phyloP scores from a whole-genome alignment of 2,888 invertebrate genomes.

The Kuschelorhynchus macadamiae region DNA sequence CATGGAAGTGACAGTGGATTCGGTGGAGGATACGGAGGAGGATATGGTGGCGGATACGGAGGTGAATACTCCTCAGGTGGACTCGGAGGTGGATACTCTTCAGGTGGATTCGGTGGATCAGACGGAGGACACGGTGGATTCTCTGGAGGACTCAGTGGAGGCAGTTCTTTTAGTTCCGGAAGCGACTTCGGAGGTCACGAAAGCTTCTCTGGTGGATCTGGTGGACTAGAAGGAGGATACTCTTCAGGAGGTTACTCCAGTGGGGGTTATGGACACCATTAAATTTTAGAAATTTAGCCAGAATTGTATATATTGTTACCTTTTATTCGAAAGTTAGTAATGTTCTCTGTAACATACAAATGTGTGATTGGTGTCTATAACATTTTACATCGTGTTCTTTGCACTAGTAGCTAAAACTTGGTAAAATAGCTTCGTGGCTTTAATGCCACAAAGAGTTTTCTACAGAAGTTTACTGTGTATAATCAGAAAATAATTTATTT shows the following conservation, averaged over 20 bases:
- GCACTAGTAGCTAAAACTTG: slow-evolving; percentile 34
- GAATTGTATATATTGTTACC: background rate
- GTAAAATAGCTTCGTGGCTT: slow-evolving; percentile 36
- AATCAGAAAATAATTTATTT: slow-evolving; percentile 14
- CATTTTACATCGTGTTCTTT: background rate
- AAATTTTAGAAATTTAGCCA: slow-evolving; percentile 13
- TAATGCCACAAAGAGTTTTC: slow-evolving; percentile 32
- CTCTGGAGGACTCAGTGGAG: slow-evolving; percentile 38
- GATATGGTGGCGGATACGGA: slow-evolving; percentile 28
- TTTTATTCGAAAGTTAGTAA: too few relatives aligned
- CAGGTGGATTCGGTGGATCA: slow-evolving; percentile 45
- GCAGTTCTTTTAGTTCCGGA: slow-evolving; percentile 53
- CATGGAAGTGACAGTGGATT: slow-evolving; percentile 55
- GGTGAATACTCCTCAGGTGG: slow-evolving; percentile 26
- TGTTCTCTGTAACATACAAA: too few relatives aligned
- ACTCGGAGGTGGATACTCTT: slow-evolving; percentile 13
- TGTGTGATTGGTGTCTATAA: too few relatives aligned
- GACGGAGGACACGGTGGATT: slow-evolving; percentile 51
- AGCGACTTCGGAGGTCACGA: slow-evolving; percentile 50
- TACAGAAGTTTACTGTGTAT: slow-evolving; percentile 29
- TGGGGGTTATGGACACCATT: slow-evolving; percentile 54
- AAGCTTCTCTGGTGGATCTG: slow-evolving; percentile 42
- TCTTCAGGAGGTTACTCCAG: slow-evolving; percentile 28
- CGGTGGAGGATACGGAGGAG: slow-evolving; percentile 35
- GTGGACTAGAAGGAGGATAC: slow-evolving; percentile 48